Conservation (phyloP, 2,888 invertebrate genomes). For the Pinctada fucata region DNA sequence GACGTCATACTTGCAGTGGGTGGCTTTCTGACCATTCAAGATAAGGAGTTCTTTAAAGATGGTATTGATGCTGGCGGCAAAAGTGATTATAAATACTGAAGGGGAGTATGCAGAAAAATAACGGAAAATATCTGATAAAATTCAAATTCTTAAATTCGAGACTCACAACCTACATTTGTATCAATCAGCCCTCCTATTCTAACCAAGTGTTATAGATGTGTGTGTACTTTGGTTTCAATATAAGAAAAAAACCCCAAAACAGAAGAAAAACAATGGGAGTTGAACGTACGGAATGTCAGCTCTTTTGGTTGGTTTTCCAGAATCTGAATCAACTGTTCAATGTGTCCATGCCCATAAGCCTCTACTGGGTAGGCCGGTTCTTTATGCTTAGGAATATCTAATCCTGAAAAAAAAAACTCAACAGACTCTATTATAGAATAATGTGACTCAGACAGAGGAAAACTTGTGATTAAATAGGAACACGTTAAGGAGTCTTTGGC, state of each 20-base stretch:
- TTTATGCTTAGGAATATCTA: slow-evolving; percentile 78
- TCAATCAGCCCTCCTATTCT: not conserved
- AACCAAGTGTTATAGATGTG: not conserved
- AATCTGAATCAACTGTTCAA: slow-evolving; percentile 54
- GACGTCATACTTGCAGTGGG: too few species aligned
- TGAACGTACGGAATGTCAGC: slow-evolving; percentile 47
- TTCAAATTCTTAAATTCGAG: too few species aligned
- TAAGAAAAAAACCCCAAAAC: not conserved
- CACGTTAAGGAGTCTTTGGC: too few species aligned
- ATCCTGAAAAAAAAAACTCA: slow-evolving; percentile 63
- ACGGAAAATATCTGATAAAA: too few species aligned
- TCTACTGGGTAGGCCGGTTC: slow-evolving; percentile 78
- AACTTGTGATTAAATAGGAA: too few species aligned
- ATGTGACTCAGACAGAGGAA: too few species aligned
- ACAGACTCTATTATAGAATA: not conserved
- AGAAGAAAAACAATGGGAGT: not conserved
- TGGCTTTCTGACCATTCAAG: too few species aligned
- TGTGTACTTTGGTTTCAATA: not conserved
- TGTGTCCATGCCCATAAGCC: slow-evolving; percentile 72
- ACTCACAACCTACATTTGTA: not conserved
- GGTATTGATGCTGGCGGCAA: too few species aligned
- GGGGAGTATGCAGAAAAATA: too few species aligned
- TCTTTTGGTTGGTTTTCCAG: slow-evolving; percentile 45
- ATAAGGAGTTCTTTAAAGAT: too few species aligned
- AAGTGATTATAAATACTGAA: too few species aligned